phyloP scores from a whole-genome alignment of 2,113 vertebrate genomes.

The Psammodynastes pulverulentus region DNA sequence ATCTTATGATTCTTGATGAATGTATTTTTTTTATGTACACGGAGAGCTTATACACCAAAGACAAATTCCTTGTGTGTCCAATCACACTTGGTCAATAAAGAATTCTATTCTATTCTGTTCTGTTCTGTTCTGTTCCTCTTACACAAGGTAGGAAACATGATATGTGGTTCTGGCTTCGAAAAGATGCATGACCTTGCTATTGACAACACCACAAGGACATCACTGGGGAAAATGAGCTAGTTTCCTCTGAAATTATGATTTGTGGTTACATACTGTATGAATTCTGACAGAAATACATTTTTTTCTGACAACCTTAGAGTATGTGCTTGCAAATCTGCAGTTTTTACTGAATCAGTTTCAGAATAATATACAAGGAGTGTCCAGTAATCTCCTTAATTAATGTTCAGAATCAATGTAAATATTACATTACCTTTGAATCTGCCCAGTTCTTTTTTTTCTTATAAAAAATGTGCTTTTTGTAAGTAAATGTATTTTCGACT shows the following conservation, averaged over 20 bases:
- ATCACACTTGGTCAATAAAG: too few relatives aligned
- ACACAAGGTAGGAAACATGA: not conserved
- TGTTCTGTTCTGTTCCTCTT: too few relatives aligned
- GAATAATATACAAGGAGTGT: not conserved
- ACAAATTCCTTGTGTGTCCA: too few relatives aligned
- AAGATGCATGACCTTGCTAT: not conserved
- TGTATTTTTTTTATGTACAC: too few relatives aligned
- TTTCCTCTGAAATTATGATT: not conserved
- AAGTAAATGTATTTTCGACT: not conserved
- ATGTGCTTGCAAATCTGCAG: not conserved
- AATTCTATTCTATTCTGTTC: too few relatives aligned
- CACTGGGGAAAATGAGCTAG: not conserved
- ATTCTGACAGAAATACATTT: not conserved
- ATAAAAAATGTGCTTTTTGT: not conserved
- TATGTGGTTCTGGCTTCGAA: not conserved
- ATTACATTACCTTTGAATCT: not conserved
- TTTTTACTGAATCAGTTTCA: not conserved
- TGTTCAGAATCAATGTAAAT: not conserved
- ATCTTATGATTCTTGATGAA: too few relatives aligned
- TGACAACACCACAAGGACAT: not conserved
- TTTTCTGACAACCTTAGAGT: not conserved
- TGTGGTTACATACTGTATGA: not conserved
- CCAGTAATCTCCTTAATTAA: not conserved
- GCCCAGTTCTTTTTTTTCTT: not conserved
- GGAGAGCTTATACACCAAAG: too few relatives aligned